Base-by-base conservation (phyloP, 2,888 invertebrate species). In the Drosophila prolongata region DNA sequence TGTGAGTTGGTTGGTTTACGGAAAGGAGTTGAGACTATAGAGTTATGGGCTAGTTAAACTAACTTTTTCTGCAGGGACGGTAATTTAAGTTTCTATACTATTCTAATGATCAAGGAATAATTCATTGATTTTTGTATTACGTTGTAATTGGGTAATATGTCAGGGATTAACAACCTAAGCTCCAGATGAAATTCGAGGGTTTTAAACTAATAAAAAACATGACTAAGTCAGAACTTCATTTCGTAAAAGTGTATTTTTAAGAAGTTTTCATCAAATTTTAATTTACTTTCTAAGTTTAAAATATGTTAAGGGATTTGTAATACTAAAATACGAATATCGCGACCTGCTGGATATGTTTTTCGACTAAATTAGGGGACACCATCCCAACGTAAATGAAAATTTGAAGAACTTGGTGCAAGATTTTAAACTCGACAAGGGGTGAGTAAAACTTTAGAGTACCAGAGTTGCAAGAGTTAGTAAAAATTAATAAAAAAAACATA, bases 381-480 rank as follows among this genome's bases (percentile, higher is more conserved):
- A 38, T 40, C 60, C 38, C 34, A 42, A 59, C 30, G 3, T 19
- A 6, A 61, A 30, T 38, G 30, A 46, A 46, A 66, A 40, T 11
- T 27, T 8, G 38, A 66, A 8, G 6, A 66, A 67, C 55, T 40
- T 55, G 54, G 65, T 66, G 65, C 65, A 66, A 30, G 44, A 66
- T 54, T 46, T 27, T 44, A 66, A 66, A 66, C 54, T 66, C 44
- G 66, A 61, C 61, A 19, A 46, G 54, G 42, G 54, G 65, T 66
- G 65, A 66, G 54, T 55, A 35, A 54, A 66, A 66, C 46, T 16
- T 49, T 47, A 34, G 43, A 34, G 47, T 77, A 55, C 61, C 53
- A 34, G 43, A 34, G 50, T 77, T 58, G 66, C 53, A 69, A 27
- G 16, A 38, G 52, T 66, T 75, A 54, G 76, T 57, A 65, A 38